Conservation (phyloP, 2,888 invertebrate species). For the Onchidella celtica region DNA sequence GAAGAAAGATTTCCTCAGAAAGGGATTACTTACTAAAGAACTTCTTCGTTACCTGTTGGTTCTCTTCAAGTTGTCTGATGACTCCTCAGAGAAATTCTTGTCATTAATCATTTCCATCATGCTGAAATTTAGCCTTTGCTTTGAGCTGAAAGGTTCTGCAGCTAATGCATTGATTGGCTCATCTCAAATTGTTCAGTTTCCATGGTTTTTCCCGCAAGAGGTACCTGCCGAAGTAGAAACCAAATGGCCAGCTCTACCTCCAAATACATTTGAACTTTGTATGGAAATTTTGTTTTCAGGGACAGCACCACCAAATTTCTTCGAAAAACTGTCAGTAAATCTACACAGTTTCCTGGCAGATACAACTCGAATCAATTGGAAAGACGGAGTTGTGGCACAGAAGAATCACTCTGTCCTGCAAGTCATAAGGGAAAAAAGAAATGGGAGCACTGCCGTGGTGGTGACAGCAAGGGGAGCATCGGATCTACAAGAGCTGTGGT, state of each 20-base stretch:
- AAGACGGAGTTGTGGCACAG: conserved; percentile 69
- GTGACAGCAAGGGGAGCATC: conserved; percentile 65
- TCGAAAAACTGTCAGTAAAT: conserved; percentile 72
- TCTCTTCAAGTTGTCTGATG: conserved; percentile 65
- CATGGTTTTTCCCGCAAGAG: conserved; percentile 70
- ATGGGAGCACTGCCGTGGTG: conserved; percentile 59
- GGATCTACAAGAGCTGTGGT: conserved; percentile 73
- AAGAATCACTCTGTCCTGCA: conserved; percentile 64
- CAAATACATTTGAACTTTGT: conserved; percentile 56
- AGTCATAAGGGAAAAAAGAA: conserved; percentile 55
- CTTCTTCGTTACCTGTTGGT: conserved; percentile 68
- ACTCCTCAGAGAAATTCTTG: conserved; percentile 69
- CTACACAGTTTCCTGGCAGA: conserved; percentile 65
- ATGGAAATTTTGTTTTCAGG: conserved; percentile 66
- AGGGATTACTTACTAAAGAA: conserved; percentile 70
- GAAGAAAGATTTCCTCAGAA: conserved; percentile 66
- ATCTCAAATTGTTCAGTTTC: conserved; percentile 67
- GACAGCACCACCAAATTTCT: conserved; percentile 72
- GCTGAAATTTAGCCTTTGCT: conserved; percentile 75
- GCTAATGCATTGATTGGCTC: conserved; percentile 61
- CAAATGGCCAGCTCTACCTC: conserved; percentile 64
- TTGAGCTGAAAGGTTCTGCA: conserved; percentile 62
- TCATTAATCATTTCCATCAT: conserved; percentile 61
- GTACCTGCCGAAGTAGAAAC: conserved; percentile 58
- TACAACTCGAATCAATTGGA: conserved; percentile 68